These are phyloP conservation scores for Cyclina sinensis DNA, from an alignment of 1,140 invertebrate genomes.

Conservation along the genomic window DNA sequence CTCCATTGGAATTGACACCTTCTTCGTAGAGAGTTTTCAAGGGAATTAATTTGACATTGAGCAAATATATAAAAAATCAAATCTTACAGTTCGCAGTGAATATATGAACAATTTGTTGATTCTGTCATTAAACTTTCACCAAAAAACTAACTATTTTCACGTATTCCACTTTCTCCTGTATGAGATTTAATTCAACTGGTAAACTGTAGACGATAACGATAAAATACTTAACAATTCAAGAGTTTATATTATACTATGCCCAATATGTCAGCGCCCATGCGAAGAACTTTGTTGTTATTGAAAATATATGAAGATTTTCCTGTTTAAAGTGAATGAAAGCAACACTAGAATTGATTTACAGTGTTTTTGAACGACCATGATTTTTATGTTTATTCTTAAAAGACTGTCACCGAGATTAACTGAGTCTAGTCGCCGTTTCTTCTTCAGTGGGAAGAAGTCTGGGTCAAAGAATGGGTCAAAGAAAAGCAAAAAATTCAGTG, in stretches of 20 bases:
- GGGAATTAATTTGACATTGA: constrained; percentile 26
- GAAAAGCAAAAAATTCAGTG: constrained; percentile 78
- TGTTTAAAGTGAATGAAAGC: too few species aligned
- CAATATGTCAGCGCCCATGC: constrained; percentile 55
- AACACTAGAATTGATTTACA: not conserved
- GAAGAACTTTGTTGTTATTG: not conserved
- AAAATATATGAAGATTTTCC: too few species aligned
- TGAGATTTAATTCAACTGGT: too few species aligned
- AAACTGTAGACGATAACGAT: not conserved
- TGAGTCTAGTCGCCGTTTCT: not conserved
- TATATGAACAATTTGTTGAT: too few species aligned
- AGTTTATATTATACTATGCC: not conserved
- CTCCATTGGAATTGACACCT: not conserved
- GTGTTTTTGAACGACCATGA: not conserved
- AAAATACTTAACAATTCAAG: not conserved
- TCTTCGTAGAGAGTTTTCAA: constrained; percentile 9
- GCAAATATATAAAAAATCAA: not conserved
- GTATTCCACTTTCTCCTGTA: too few species aligned
- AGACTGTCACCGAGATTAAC: not conserved
- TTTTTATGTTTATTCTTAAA: not conserved
- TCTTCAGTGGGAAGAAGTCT: constrained; percentile 25
- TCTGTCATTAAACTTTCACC: too few species aligned
- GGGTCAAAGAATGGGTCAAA: constrained; percentile 33
- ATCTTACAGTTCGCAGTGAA: too few species aligned
- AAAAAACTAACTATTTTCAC: too few species aligned